A percentile compares a stretch with the other conserved stretches of the same genome.
These are phyloP conservation scores for Drosophila rhopaloa DNA, from an alignment of 1,140 invertebrate genomes.

Conservation along the genomic window DNA sequence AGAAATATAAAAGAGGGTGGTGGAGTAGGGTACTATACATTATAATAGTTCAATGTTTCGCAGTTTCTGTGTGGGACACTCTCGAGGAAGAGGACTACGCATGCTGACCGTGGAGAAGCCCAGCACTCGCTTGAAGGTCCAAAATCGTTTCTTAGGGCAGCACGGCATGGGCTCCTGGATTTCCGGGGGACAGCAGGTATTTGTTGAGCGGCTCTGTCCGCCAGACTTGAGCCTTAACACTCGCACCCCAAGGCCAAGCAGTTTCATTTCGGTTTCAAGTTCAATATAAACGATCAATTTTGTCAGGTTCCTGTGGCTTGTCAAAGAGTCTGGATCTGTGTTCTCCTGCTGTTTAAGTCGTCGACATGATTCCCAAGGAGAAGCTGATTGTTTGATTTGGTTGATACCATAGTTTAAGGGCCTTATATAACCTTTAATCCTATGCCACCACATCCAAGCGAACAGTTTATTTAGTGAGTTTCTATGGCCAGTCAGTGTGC, in stretches of 20 bases:
- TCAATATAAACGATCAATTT: slow-evolving; percentile 34
- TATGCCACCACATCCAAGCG: not conserved
- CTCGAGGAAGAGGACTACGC: not conserved
- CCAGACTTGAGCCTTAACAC: slow-evolving; percentile 23
- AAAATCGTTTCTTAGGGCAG: slow-evolving; percentile 51
- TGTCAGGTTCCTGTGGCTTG: slow-evolving; percentile 20
- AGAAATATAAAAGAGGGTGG: slow-evolving; percentile 3
- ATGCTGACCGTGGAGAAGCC: slow-evolving; percentile 52
- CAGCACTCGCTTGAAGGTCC: slow-evolving; percentile 28
- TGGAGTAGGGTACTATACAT: not conserved
- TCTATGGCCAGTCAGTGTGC: not conserved
- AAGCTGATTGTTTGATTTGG: slow-evolving; percentile 2
- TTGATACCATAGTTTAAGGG: not conserved
- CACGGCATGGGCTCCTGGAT: slow-evolving; percentile 30
- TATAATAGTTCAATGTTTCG: not conserved
- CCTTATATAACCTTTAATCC: slow-evolving; percentile 25
- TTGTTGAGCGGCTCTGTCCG: slow-evolving; percentile 1
- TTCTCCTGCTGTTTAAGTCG: not conserved
- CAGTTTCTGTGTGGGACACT: not conserved
- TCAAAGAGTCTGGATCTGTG: not conserved
- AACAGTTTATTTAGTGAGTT: slow-evolving; percentile 3
- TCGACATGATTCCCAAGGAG: slow-evolving; percentile 12
- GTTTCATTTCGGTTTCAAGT: slow-evolving; percentile 53
- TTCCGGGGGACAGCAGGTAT: slow-evolving; percentile 16
- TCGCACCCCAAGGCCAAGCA: slow-evolving; percentile 44